Base-by-base conservation (phyloP, 2,797 vertebrate species). In the Mormyrus hasselquistii region DNA sequence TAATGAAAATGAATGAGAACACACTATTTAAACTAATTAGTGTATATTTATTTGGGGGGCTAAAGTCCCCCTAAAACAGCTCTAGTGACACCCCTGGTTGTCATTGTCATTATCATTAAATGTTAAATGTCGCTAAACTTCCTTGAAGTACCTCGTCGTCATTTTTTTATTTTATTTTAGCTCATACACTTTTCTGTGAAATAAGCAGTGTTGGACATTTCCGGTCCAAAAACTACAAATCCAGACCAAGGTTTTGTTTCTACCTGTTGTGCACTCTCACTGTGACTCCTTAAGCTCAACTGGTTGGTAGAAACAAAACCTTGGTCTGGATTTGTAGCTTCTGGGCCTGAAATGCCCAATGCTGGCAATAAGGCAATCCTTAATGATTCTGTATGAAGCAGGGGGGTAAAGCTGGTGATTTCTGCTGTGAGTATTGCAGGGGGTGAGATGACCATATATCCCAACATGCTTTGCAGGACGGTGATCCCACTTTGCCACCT, bases 401-500 rank as follows among this genome's bases (percentile, higher is more conserved):
- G 14, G 16, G 19, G 73, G 73, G 41, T 44, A 44, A 4, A 76
- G 73, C 34, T 76, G 34, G 14, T 41, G 14, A 44, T 38, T 79
- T 79, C 19, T 79, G 44, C 6, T 79, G 38, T 79, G 34, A 41
- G 34, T 76, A 38, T 79, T 79, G 73, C 73, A 19, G 73, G 19
- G n/a, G 55, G n/a, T 57, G 38, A 84, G 82, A n/a, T 89, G 49
- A 86, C 10, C 34, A n/a, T 82, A 47, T 89, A 41, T 62, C 16
- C 47, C 29, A 50, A 89, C 86, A 49, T 89, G 47, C 44, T 92
- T 95, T 94, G 87, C 90, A 99, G 99, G 99, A 99, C 92, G 98
- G 98, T 16, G 99, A 99, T 92, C 96, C 95, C 0, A 96, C 97
- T 3, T 95, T 99, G 91, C 98, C 98, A 0, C 98, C 98, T n/a